Evolutionary conservation across 2,113 vertebrate species (phyloP).

Genomic region (Thomomys bottae): DNA sequence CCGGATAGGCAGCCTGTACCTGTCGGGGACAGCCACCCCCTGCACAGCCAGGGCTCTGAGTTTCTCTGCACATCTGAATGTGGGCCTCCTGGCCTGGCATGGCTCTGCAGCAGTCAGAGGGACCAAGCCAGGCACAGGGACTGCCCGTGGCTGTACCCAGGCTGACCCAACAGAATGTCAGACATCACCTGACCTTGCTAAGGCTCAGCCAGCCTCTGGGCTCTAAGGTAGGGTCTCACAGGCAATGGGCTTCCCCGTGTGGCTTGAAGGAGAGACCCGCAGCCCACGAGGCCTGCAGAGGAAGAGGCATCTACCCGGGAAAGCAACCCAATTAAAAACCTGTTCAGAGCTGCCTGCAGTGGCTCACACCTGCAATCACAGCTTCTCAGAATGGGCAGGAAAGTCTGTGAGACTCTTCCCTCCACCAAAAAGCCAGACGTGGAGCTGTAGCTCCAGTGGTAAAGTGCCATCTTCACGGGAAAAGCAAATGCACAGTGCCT

Average conservation of each 20-base stretch:
- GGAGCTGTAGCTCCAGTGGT: no score
- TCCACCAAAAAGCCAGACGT: no score
- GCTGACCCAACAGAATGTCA: rapidly evolving
- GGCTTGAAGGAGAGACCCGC: neutral
- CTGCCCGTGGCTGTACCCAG: neutral
- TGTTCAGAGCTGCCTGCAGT: rapidly evolving
- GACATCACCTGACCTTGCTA: no score
- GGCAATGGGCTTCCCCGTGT: neutral
- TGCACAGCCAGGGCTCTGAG: rapidly evolving
- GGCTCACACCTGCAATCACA: no score
- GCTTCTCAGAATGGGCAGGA: no score
- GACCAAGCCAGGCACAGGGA: neutral
- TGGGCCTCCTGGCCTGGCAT: rapidly evolving
- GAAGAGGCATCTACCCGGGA: neutral
- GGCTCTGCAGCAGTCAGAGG: neutral
- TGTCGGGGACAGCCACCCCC: neutral
- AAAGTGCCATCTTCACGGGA: no score
- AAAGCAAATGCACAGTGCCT: no score
- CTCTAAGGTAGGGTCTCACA: no score
- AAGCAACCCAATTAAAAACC: neutral
- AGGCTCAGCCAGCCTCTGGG: neutral
- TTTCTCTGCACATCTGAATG: rapidly evolving
- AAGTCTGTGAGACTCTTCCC: no score
- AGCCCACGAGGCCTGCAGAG: neutral
- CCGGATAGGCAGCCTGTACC: no score